phyloP scores from a whole-genome alignment of 2,888 invertebrate species.

The Hanleya hanleyi region DNA sequence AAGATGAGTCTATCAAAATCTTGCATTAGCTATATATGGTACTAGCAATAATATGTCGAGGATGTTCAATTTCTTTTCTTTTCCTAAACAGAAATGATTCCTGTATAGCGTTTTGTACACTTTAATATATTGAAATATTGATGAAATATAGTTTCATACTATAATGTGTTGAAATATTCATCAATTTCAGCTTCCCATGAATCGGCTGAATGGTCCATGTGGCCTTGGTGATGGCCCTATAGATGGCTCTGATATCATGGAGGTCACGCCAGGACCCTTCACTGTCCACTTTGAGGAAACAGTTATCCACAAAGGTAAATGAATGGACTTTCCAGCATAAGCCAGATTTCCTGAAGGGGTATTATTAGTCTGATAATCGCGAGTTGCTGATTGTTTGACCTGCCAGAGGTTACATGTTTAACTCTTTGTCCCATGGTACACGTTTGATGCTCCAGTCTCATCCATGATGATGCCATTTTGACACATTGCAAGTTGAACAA shows the following conservation, averaged over 20 bases:
- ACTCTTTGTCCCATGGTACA: background rate
- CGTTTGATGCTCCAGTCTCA: background rate
- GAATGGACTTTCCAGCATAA: no score
- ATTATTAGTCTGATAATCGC: background rate
- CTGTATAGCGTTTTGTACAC: no score
- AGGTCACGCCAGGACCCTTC: slow-evolving; percentile 38
- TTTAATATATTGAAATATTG: background rate
- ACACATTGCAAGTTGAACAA: no score
- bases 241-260: slow-evolving; percentile 23
- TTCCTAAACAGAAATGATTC: no score
- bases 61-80: no score
- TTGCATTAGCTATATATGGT: no score
- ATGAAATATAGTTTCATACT: no score
- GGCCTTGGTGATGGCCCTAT: slow-evolving; percentile 7
- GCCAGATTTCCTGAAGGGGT: no score
- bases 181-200: slow-evolving; percentile 15
- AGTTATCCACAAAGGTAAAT: slow-evolving; percentile 31
- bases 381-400: background rate
- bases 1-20: no score
- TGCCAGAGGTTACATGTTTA: background rate
- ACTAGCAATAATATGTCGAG: no score
- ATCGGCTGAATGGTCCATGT: slow-evolving; percentile 16
- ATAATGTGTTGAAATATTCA: no score
- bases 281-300: slow-evolving; percentile 46
- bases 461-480: background rate